phyloP scores from a whole-genome alignment of 2,888 invertebrate species.

The Copidosoma aretas region DNA sequence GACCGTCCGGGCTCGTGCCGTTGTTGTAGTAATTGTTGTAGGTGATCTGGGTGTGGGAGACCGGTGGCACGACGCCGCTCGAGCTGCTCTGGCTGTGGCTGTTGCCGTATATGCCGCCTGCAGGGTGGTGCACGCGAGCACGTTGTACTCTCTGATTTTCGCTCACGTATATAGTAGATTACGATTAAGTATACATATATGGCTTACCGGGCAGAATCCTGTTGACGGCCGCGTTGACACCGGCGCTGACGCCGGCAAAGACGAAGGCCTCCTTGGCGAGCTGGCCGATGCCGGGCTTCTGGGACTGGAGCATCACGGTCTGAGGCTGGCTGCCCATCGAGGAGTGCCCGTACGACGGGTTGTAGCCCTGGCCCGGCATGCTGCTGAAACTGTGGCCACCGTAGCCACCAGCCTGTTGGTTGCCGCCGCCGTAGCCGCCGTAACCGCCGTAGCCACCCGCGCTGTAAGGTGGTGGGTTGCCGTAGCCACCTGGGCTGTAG shows the following conservation, averaged over 20 bases:
- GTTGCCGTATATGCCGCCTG: slow-evolving; percentile 50
- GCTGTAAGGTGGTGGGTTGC: slow-evolving; percentile 18
- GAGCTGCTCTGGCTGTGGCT: slow-evolving; percentile 41
- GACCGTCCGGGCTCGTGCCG: slow-evolving; percentile 44
- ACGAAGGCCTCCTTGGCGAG: slow-evolving; percentile 60
- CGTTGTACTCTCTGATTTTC: neutral
- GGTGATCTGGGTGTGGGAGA: slow-evolving; percentile 55
- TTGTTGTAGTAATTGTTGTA: slow-evolving; percentile 61
- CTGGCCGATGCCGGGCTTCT: slow-evolving; percentile 58
- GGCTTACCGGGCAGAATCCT: slow-evolving; percentile 53
- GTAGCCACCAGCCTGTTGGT: slow-evolving; percentile 25
- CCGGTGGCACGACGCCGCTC: slow-evolving; percentile 46
- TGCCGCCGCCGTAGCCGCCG: slow-evolving; percentile 35
- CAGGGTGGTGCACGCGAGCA: neutral
- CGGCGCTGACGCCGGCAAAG: slow-evolving; percentile 58
- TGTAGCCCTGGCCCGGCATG: slow-evolving; percentile 40
- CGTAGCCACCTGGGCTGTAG: slow-evolving; percentile 45
- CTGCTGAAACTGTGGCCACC: slow-evolving; percentile 29
- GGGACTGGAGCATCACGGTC: slow-evolving; percentile 51
- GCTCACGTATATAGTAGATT: too few relatives aligned
- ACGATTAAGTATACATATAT: neutral
- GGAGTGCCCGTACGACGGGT: slow-evolving; percentile 44
- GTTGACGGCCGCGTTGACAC: slow-evolving; percentile 59
- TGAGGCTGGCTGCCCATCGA: slow-evolving; percentile 49
- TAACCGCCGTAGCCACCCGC: slow-evolving; percentile 16